Evolutionary conservation across 2,888 invertebrate species (phyloP).

Genomic region (Ganaspis brasiliensis): DNA sequence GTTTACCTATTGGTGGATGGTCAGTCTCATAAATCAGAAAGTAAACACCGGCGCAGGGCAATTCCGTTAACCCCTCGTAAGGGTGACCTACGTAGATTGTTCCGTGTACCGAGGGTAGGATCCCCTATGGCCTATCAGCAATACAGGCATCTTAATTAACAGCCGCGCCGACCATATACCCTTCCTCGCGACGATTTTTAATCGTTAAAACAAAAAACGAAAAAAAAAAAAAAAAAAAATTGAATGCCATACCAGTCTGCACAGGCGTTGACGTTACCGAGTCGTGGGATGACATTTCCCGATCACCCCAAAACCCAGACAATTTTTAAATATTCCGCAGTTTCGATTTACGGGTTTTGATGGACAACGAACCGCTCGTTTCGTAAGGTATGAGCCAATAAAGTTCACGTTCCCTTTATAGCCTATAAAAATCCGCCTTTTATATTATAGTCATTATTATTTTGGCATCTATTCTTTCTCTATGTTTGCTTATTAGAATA

Average conservation of each 20-base stretch:
- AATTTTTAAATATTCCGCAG: conserved; percentile 48
- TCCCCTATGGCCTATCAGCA: conserved; percentile 66
- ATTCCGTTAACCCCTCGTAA: conserved; percentile 67
- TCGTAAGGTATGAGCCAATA: conserved; percentile 68
- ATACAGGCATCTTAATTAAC: conserved; percentile 75
- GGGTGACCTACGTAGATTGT: conserved; percentile 55
- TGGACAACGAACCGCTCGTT: conserved; percentile 69
- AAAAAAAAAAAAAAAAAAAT: conserved; percentile 15
- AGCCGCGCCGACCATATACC: conserved; percentile 53
- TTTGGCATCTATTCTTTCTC: too few species aligned
- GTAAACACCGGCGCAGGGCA: conserved; percentile 71
- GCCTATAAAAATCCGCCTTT: conserved; percentile 60
- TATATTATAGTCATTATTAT: background rate
- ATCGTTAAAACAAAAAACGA: too few species aligned
- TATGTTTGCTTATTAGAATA: too few species aligned
- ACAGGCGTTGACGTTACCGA: background rate
- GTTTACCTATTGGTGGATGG: conserved; percentile 65
- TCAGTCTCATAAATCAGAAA: conserved; percentile 75
- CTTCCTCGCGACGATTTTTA: background rate
- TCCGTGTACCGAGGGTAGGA: conserved; percentile 55
- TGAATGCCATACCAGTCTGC: background rate
- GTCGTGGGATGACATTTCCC: conserved; percentile 5
- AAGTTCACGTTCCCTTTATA: conserved; percentile 68
- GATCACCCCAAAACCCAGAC: background rate
- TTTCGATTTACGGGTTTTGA: conserved; percentile 61